These are phyloP conservation scores for Chiloscyllium plagiosum DNA, from an alignment of 2,113 vertebrate species.

Conservation along the genomic window DNA sequence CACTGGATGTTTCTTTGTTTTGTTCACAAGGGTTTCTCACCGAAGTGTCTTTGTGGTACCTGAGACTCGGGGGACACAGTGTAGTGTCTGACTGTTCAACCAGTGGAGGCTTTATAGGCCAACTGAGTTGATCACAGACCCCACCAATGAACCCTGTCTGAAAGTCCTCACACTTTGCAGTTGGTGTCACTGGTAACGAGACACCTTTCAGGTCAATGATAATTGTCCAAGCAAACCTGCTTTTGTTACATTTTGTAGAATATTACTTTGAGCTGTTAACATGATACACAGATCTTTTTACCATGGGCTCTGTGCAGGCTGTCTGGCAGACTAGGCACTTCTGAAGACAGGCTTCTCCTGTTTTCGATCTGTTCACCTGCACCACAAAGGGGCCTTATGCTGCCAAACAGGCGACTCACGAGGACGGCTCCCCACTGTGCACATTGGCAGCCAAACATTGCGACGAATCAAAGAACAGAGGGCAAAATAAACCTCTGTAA, in stretches of 20 bases:
- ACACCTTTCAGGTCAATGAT: background rate
- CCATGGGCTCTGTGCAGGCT: background rate
- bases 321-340: background rate
- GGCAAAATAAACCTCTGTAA: background rate
- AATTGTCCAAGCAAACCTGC: background rate
- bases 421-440: background rate
- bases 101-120: background rate
- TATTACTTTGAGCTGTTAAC: background rate
- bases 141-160: background rate
- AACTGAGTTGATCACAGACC: background rate
- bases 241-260: background rate
- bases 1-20: background rate
- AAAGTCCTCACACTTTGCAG: background rate
- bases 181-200: background rate
- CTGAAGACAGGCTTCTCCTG: background rate
- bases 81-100: background rate
- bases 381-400: background rate
- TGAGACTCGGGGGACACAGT: background rate
- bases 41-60: background rate
- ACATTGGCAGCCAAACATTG: background rate
- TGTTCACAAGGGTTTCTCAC: background rate
- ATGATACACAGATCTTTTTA: background rate
- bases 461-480: background rate
- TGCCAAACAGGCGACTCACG: background rate
- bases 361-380: background rate